Percentiles rank a stretch among this genome's conserved stretches.
Evolutionary conservation across 1,140 invertebrate species (phyloP).

Genomic region (Spodoptera frugiperda): DNA sequence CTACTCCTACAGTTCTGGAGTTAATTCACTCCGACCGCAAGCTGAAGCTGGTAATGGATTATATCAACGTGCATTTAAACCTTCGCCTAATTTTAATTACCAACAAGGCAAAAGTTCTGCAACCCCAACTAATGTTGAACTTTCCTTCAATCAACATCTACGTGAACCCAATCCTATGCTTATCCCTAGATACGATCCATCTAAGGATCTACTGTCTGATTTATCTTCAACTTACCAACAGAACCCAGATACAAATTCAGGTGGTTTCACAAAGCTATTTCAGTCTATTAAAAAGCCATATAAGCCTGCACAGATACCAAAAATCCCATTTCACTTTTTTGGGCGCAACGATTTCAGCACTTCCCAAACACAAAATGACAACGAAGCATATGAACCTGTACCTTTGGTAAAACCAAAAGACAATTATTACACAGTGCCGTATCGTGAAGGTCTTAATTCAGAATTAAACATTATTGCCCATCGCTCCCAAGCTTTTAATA

Average conservation of each 20-base stretch:
- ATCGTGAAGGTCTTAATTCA: neutral
- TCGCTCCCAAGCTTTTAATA: neutral
- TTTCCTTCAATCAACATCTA: neutral
- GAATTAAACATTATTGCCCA: neutral
- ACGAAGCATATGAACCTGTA: neutral
- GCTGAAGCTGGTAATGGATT: neutral
- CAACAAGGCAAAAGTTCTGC: too few relatives aligned
- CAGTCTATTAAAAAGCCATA: neutral
- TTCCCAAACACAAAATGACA: neutral
- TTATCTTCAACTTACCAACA: conserved; percentile 2
- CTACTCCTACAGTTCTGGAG: conserved; percentile 12
- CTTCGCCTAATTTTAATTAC: neutral
- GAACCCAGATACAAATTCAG: neutral
- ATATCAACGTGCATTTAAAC: neutral
- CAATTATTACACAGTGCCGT: neutral
- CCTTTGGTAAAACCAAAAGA: neutral
- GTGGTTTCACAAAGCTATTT: too few relatives aligned
- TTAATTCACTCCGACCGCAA: neutral
- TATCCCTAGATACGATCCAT: neutral
- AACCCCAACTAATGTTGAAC: neutral
- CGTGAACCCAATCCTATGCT: neutral
- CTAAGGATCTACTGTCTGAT: neutral
- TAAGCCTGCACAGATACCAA: neutral
- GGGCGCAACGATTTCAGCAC: neutral
- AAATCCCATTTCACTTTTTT: neutral